Conservation (phyloP, 2,888 invertebrate species). For the Pristionchus entomophagus region DNA sequence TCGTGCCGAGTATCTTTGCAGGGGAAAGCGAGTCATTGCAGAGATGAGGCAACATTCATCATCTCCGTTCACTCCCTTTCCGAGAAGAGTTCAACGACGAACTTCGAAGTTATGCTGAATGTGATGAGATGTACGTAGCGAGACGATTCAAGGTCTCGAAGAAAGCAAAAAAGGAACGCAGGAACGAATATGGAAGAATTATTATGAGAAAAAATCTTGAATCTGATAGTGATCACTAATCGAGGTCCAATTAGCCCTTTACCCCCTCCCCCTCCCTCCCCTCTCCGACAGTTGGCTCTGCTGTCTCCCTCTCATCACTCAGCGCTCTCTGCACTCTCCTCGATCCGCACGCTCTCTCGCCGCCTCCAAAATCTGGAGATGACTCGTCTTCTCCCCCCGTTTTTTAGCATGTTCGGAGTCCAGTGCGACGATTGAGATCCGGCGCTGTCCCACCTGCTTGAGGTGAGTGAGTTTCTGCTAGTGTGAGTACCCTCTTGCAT, state of each 20-base stretch:
- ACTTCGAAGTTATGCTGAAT: too few relatives aligned
- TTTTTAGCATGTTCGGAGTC: conserved; percentile 22
- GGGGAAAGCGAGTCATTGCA: neutral
- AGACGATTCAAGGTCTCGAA: too few relatives aligned
- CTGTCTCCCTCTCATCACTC: conserved; percentile 18
- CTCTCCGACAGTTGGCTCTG: conserved; percentile 8
- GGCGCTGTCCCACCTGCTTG: neutral
- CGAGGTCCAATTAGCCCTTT: conserved; percentile 11
- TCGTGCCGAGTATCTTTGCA: conserved; percentile 25
- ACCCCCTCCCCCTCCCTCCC: neutral
- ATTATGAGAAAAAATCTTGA: too few relatives aligned
- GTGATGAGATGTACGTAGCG: too few relatives aligned
- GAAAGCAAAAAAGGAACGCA: too few relatives aligned
- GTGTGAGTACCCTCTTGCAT: too few relatives aligned
- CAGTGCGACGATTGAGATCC: neutral
- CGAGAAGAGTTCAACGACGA: neutral
- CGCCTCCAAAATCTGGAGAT: neutral
- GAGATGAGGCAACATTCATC: neutral
- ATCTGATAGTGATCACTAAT: neutral
- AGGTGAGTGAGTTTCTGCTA: neutral
- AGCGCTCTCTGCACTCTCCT: conserved; percentile 13
- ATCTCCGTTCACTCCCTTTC: neutral
- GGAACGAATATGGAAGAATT: too few relatives aligned
- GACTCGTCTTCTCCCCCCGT: neutral
- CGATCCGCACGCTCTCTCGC: neutral